phyloP scores from a whole-genome alignment of 2,113 vertebrate species.

The Hydropotes inermis region DNA sequence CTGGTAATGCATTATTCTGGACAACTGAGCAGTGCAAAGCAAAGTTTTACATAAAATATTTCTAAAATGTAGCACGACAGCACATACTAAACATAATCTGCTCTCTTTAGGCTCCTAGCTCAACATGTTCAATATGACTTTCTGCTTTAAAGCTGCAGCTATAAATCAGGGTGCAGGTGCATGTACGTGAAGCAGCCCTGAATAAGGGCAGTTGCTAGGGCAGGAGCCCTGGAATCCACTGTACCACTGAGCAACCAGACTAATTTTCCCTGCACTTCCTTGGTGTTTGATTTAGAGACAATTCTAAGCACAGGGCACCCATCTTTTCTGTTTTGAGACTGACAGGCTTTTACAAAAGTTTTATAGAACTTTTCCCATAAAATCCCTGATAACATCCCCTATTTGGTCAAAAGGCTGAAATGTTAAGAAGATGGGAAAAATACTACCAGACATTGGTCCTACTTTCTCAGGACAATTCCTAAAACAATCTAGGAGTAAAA shows the following conservation, averaged over 20 bases:
- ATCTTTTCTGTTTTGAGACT: neutral
- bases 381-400: neutral
- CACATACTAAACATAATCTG: neutral
- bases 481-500: neutral
- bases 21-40: neutral
- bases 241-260: neutral
- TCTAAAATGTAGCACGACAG: neutral
- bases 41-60: neutral
- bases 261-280: neutral
- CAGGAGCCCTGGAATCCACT: neutral
- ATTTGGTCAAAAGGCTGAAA: neutral
- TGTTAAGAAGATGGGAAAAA: neutral
- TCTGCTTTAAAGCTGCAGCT: neutral
- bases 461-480: neutral
- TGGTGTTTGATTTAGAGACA: neutral
- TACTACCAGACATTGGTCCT: neutral
- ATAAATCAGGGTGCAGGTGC: neutral
- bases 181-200: too few relatives aligned
- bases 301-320: neutral
- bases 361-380: neutral
- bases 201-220: neutral
- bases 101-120: neutral
- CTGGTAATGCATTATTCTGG: neutral
- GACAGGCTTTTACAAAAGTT: neutral
- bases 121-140: neutral